Conservation (phyloP, 2,888 invertebrate species). For the Agrilus cyanescens region DNA sequence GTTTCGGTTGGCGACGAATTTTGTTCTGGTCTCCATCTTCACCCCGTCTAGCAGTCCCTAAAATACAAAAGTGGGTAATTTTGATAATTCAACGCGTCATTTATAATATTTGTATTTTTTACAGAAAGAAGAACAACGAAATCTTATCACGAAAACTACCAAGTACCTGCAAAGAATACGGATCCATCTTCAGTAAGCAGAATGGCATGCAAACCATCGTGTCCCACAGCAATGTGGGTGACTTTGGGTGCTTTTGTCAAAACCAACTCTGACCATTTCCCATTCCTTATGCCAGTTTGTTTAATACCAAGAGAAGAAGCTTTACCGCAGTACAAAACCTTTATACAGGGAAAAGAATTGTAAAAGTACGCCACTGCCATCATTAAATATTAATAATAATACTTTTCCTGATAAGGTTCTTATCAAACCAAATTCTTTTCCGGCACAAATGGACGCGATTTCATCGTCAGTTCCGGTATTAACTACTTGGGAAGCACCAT, state of each 20-base stretch:
- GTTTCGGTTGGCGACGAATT: conserved; percentile 75
- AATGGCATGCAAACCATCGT: conserved; percentile 86
- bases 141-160: no score
- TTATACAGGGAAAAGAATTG: conserved; percentile 5
- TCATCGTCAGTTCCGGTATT: conserved; percentile 57
- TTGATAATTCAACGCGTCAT: not conserved
- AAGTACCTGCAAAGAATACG: conserved; percentile 59
- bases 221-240: conserved; percentile 74
- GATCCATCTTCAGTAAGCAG: conserved; percentile 87
- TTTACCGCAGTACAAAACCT: conserved; percentile 81
- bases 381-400: conserved; percentile 10
- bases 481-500: conserved; percentile 33
- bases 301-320: conserved; percentile 79
- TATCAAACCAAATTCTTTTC: conserved; percentile 83
- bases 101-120: no score
- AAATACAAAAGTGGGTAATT: conserved; percentile 25
- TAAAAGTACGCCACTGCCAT: not conserved
- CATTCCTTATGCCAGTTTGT: conserved; percentile 38
- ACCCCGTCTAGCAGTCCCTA: conserved; percentile 78
- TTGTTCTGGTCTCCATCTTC: conserved; percentile 84
- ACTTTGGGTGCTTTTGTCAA: conserved; percentile 61
- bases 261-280: conserved; percentile 51
- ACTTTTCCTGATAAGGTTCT: conserved; percentile 78
- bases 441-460: conserved; percentile 61
- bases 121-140: not conserved